Evolutionary conservation across 2,888 invertebrate genomes (phyloP), one percentile per base, ranked within the genome.

Genomic region (Drosophila paranaensis): DNA sequence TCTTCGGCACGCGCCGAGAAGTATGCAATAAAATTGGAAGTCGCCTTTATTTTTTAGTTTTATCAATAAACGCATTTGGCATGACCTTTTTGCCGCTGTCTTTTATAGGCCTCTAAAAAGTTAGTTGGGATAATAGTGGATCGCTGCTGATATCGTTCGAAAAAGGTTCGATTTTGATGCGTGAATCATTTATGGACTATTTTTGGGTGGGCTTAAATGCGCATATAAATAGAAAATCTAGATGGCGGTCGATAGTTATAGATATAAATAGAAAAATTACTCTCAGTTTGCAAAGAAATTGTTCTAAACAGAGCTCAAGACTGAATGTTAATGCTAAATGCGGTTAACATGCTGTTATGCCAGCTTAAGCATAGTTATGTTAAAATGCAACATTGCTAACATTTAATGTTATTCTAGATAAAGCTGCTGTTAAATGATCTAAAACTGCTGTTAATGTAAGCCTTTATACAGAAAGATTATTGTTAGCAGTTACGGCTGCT

Each of bases 51-150:
- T 55, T 55, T 57, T 61, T 27, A 61, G 77, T 79, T 77, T 78
- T 77, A 68, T 77, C 77, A 79, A 77, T 77, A 77, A 79, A 75
- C 79, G 67, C 71, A 79, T 71, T 77, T 74, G 54, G 43, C 55
- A 50, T 20, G 27, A 25, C 48, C 39, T 54, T 57, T 54, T 57
- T 63, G 25, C 14, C 46, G 16, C 13, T 20, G n/a, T 30, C 37
- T 55, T 76, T 73, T 63, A 73, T 72, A 45, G 33, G 16, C 16
- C 16, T 45, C 55, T 51, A 16, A 55, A 60, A 48, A 46, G 20
- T 16, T 55, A 45, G n/a, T 50, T 65, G 45, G 51, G 40, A 50
- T 48, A 48, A n/a, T 30, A 48, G n/a, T 30, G 9, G 39, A 35
- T 30, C 16, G 0, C 6, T 40, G 27, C 8, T n/a, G 40, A n/a